Conservation (phyloP, 1,140 invertebrate genomes). For the Megathymus violae region DNA sequence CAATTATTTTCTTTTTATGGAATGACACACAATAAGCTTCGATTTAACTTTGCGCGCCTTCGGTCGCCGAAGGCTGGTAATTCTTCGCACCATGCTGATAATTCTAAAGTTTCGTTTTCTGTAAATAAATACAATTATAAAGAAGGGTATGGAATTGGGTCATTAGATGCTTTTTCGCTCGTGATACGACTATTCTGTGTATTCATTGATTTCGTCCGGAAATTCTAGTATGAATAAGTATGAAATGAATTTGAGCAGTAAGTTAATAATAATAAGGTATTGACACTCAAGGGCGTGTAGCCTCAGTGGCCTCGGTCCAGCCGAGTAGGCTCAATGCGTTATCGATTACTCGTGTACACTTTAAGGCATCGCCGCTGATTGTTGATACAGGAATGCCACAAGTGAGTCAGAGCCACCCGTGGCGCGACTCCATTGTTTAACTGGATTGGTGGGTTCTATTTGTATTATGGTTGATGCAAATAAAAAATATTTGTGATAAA, state of each 20-base stretch:
- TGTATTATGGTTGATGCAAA: neutral
- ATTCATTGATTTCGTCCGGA: too few relatives aligned
- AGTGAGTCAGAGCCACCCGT: slow-evolving; percentile 13
- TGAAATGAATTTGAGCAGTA: too few relatives aligned
- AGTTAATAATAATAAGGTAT: too few relatives aligned
- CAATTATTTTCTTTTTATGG: slow-evolving; percentile 27
- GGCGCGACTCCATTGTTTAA: slow-evolving; percentile 5
- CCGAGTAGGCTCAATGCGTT: neutral
- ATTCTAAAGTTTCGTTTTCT: too few relatives aligned
- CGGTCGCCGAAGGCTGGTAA: slow-evolving; percentile 35
- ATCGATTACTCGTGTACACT: slow-evolving; percentile 14
- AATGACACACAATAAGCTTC: slow-evolving; percentile 38
- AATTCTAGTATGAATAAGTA: too few relatives aligned
- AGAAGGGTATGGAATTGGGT: too few relatives aligned
- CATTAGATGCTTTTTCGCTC: too few relatives aligned
- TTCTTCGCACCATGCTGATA: too few relatives aligned
- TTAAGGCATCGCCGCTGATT: slow-evolving; percentile 27
- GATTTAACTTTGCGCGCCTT: slow-evolving; percentile 28
- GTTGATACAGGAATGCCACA: slow-evolving; percentile 13
- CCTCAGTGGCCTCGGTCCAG: neutral
- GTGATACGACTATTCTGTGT: too few relatives aligned
- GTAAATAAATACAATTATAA: too few relatives aligned
- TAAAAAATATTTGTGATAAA: neutral
- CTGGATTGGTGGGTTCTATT: neutral
- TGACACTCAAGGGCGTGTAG: neutral